These are phyloP conservation scores for Laticauda colubrina DNA, from an alignment of 2,113 vertebrate species.

Conservation along the genomic window DNA sequence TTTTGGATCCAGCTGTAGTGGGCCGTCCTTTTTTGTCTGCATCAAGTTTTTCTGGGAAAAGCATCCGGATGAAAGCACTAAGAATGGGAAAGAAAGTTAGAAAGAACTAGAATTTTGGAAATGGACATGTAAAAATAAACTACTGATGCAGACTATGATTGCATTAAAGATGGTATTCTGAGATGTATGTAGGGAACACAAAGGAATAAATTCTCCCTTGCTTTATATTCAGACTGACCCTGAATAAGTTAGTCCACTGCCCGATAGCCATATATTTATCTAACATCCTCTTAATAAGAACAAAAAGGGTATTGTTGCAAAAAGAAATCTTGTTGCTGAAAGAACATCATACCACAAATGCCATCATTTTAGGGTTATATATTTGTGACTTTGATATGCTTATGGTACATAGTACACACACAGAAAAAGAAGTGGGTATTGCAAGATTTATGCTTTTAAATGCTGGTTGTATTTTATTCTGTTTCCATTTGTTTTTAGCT, in stretches of 20 bases:
- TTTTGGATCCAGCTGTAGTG: slow-evolving; percentile 87
- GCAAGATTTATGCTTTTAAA: not conserved
- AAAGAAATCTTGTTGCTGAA: not conserved
- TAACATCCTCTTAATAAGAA: not conserved
- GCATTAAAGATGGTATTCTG: not conserved
- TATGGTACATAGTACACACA: not conserved
- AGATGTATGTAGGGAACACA: not conserved
- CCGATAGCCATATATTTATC: not conserved
- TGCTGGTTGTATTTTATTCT: not conserved
- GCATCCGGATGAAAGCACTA: slow-evolving; percentile 84
- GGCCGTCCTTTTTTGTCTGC: slow-evolving; percentile 91
- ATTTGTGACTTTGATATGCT: not conserved
- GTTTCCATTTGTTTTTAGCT: not conserved
- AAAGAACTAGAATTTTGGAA: not conserved
- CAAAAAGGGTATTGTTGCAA: not conserved
- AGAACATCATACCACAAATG: not conserved
- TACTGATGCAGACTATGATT: not conserved
- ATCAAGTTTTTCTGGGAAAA: slow-evolving; percentile 93
- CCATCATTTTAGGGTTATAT: not conserved
- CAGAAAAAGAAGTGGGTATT: not conserved
- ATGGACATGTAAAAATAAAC: not conserved
- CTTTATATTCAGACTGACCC: not conserved
- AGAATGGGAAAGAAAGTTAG: slow-evolving; percentile 18
- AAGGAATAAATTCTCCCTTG: not conserved
- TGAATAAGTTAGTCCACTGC: not conserved